These are phyloP conservation scores for Neocloeon triangulifer DNA, from an alignment of 1,140 invertebrate genomes.

Conservation along the genomic window DNA sequence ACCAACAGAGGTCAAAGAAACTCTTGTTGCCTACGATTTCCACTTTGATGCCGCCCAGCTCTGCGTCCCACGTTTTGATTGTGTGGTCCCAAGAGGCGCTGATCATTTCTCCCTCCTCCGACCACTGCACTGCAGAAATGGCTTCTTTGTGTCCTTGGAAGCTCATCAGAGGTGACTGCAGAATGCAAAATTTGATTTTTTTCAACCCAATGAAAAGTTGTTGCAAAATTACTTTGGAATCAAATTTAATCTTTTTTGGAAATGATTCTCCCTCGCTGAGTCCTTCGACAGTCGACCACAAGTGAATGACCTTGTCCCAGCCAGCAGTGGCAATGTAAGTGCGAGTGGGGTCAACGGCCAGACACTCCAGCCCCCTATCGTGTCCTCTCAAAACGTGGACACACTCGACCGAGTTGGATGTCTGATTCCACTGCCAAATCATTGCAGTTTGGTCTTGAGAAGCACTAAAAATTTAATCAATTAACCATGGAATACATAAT, in stretches of 20 bases:
- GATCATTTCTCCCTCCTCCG: conserved; percentile 44
- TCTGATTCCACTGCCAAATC: conserved; percentile 72
- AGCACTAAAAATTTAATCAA: conserved; percentile 27
- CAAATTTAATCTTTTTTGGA: background rate
- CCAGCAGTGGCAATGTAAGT: conserved; percentile 66
- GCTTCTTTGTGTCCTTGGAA: conserved; percentile 82
- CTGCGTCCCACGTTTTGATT: conserved; percentile 81
- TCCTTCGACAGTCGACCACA: conserved; percentile 19
- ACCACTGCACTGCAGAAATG: conserved; percentile 66
- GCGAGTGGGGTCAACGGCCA: conserved; percentile 40
- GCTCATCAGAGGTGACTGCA: conserved; percentile 62
- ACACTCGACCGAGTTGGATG: conserved; percentile 53
- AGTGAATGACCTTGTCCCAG: conserved; percentile 52
- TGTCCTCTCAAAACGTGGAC: conserved; percentile 67
- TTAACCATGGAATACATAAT: background rate
- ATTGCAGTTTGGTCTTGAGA: conserved; percentile 84
- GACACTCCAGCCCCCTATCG: conserved; percentile 65
- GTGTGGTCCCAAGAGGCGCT: conserved; percentile 93
- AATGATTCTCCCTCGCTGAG: background rate
- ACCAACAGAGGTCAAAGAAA: conserved; percentile 72
- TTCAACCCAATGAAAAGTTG: conserved; percentile 1
- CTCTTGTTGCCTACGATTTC: conserved; percentile 76
- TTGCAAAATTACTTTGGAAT: background rate
- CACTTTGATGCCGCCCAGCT: conserved; percentile 54
- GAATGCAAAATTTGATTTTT: conserved; percentile 9